Conservation (phyloP, 2,113 vertebrate genomes). For the Phocoena sinus region DNA sequence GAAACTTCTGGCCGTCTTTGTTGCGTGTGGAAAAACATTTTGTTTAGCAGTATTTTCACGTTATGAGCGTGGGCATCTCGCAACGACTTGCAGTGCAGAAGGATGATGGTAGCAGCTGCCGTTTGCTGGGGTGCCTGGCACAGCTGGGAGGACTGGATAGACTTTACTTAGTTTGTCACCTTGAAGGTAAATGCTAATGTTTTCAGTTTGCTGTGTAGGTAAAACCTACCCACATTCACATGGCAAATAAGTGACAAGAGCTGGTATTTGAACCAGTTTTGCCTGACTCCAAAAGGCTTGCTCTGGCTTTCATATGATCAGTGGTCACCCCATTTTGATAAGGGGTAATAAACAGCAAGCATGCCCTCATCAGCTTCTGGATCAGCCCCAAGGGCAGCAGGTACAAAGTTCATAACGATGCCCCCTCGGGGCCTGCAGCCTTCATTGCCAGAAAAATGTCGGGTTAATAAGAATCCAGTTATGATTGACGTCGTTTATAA, state of each 20-base stretch:
- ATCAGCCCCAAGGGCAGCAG: not conserved
- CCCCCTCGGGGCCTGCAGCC: not conserved
- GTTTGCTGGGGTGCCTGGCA: not conserved
- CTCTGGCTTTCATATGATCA: not conserved
- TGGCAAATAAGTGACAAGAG: not conserved
- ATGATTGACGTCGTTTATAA: constrained; percentile 22
- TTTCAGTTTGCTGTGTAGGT: not conserved
- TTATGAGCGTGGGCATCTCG: not conserved
- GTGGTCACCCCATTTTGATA: not conserved
- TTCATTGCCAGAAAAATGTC: not conserved
- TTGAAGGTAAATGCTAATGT: not conserved
- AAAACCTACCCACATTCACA: not conserved
- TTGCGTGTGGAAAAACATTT: not conserved
- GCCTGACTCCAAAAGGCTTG: not conserved
- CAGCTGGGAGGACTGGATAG: not conserved
- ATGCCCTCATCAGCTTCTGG: not conserved
- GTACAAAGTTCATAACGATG: not conserved
- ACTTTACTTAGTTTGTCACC: not conserved
- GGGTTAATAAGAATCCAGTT: constrained; percentile 1
- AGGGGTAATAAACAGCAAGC: not conserved
- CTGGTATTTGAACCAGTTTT: not conserved
- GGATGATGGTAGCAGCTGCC: fast-evolving
- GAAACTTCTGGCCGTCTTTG: not conserved
- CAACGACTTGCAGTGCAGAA: not conserved
- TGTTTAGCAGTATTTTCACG: not conserved